Evolutionary conservation across 2,888 invertebrate species (phyloP).

Genomic region (Cosmia pyralina): DNA sequence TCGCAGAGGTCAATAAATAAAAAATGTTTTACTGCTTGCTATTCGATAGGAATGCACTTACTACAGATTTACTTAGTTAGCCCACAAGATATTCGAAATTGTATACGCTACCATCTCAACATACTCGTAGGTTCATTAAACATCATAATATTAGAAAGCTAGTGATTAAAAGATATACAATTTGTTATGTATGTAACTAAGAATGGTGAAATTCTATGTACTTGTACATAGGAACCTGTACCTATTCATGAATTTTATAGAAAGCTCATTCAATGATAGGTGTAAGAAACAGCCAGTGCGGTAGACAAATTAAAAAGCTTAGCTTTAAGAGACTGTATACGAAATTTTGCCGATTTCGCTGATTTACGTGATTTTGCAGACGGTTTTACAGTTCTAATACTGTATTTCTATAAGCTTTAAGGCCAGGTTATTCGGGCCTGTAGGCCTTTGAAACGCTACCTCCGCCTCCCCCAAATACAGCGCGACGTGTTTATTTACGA

Average conservation of each 20-base stretch:
- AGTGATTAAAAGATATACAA: slow-evolving; percentile 2
- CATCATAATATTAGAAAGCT: slow-evolving; percentile 30
- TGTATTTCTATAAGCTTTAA: too few species aligned
- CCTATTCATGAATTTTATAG: slow-evolving; percentile 20
- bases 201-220: background rate
- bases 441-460: too few species aligned
- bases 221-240: background rate
- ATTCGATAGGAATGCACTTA: too few species aligned
- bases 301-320: background rate
- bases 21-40: too few species aligned
- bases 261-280: slow-evolving; percentile 19
- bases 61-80: background rate
- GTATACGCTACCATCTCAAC: background rate
- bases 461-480: too few species aligned
- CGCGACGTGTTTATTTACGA: too few species aligned
- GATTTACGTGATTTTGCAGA: too few species aligned
- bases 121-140: background rate
- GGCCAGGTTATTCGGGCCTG: too few species aligned
- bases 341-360: too few species aligned
- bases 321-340: too few species aligned
- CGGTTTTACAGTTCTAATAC: too few species aligned
- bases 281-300: background rate
- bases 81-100: background rate
- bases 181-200: background rate
- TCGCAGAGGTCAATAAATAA: background rate